phyloP scores from a whole-genome alignment of 1,140 invertebrate genomes.

The Reticulitermes speratus region DNA sequence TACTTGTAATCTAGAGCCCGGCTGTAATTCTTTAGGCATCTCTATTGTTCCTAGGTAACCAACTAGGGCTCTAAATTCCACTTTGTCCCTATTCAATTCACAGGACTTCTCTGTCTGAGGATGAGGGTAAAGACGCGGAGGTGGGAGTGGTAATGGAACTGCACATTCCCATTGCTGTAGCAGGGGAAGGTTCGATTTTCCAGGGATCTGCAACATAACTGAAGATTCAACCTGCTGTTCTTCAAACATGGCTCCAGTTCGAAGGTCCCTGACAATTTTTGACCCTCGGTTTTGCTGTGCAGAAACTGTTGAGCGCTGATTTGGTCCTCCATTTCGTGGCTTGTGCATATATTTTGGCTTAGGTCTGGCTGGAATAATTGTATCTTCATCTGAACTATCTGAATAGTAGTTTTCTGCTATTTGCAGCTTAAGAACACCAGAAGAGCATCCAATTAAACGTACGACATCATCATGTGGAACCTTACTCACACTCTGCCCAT shows the following conservation, averaged over 20 bases:
- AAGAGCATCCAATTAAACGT: slow-evolving; percentile 80
- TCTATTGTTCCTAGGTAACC: slow-evolving; percentile 95
- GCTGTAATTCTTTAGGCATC: slow-evolving; percentile 82
- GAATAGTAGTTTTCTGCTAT: slow-evolving; percentile 87
- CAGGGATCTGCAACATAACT: not conserved
- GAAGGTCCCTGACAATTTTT: slow-evolving; percentile 56
- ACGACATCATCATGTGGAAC: slow-evolving; percentile 91
- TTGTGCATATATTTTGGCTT: slow-evolving; percentile 67
- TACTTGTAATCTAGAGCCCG: slow-evolving; percentile 69
- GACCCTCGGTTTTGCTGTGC: slow-evolving; percentile 50
- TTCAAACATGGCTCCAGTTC: slow-evolving; percentile 56
- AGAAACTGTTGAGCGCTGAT: slow-evolving; percentile 37
- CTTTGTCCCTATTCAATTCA: slow-evolving; percentile 54
- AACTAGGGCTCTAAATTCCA: slow-evolving; percentile 82
- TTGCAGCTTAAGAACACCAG: slow-evolving; percentile 74
- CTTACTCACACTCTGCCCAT: slow-evolving; percentile 84
- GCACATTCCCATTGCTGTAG: slow-evolving; percentile 49
- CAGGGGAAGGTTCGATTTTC: slow-evolving; percentile 36
- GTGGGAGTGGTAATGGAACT: slow-evolving; percentile 48
- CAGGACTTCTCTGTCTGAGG: slow-evolving; percentile 35
- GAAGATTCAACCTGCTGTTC: slow-evolving; percentile 33
- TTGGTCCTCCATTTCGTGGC: slow-evolving; percentile 42
- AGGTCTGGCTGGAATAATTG: slow-evolving; percentile 52
- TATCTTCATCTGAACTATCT: slow-evolving; percentile 79
- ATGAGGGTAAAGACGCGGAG: slow-evolving; percentile 44